Evolutionary conservation across 2,113 vertebrate species (phyloP), one percentile per base, ranked within the genome.

Genomic region (Ptilonorhynchus violaceus): DNA sequence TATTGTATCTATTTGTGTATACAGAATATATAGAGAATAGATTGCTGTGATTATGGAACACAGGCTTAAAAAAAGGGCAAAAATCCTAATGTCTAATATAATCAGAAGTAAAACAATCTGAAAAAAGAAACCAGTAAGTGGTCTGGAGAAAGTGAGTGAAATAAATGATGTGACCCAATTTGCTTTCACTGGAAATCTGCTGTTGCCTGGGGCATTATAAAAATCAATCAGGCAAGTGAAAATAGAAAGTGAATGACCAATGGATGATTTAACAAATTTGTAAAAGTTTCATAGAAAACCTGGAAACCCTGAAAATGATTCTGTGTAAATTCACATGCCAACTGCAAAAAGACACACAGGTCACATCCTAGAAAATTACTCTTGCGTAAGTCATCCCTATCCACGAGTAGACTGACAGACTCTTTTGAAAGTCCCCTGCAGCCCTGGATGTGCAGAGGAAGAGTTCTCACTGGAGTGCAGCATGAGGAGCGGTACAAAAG

Each of bases 161-260:
- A 96, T 76, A 88, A 88, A 75, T 82, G 30, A 94, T 31, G 53
- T 95, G 89, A 94, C 62, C 55, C 92, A 93, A 78, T 97, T 94
- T 97, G 62, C 86, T 97, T 96, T 96, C 97, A 91, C 93, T 97
- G 95, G 95, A 97, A 97, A 95, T 95, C 92, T 92, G 69, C 92
- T 97, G 70, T 95, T 98, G 87, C 96, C 91, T 95, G 78, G 27
- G 88, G 86, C 46, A 24, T 97, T 97, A 95, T 93, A 97, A 97
- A 98, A 96, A 96, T 97, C 95, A 96, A 96, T 96, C 93, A 97
- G 76, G 86, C 73, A 93, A 86, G 93, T 96, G 95, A 95, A 96
- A 97, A 97, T 91, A 94, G 94, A 74, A 96, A 94, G 49, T 53
- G 85, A 96, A 94, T 14, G 68, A 95, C 86, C 80, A 92, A 75